phyloP scores from a whole-genome alignment of 2,797 vertebrate species.

The Australoheros facetus region DNA sequence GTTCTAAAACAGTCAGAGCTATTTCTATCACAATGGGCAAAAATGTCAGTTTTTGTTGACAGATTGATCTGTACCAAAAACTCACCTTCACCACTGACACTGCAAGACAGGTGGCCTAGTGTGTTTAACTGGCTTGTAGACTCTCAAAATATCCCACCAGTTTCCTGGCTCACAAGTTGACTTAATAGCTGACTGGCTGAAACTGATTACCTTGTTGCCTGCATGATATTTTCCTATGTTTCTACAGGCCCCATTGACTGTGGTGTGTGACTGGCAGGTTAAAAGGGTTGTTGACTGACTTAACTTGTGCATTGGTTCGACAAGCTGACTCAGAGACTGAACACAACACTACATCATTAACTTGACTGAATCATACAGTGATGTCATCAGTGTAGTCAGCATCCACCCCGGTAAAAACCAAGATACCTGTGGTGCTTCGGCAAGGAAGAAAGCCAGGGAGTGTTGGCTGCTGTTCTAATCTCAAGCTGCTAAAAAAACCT shows the following conservation, averaged over 20 bases:
- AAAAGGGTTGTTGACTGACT: slow-evolving; percentile 40
- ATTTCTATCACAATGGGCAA: background rate
- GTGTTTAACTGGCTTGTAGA: background rate
- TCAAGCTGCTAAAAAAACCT: background rate
- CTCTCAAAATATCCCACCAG: background rate
- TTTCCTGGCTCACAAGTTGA: slow-evolving; percentile 3
- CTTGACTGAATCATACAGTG: slow-evolving; percentile 60
- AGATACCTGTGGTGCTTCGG: slow-evolving; percentile 20
- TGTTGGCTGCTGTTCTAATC: slow-evolving; percentile 11
- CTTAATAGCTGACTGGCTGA: slow-evolving; percentile 12
- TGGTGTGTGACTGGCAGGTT: slow-evolving; percentile 14
- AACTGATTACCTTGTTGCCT: slow-evolving; percentile 5
- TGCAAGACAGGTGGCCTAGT: background rate
- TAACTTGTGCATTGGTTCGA: slow-evolving; percentile 29
- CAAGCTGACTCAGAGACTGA: slow-evolving; percentile 52
- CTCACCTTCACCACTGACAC: slow-evolving; percentile 25
- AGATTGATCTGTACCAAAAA: slow-evolving; percentile 18
- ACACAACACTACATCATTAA: slow-evolving; percentile 49
- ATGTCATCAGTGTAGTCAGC: slow-evolving; percentile 44
- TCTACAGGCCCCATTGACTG: slow-evolving; percentile 5
- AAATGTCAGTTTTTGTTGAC: slow-evolving; percentile 10
- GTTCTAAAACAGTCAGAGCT: background rate
- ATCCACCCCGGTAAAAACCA: slow-evolving; percentile 5
- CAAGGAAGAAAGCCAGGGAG: background rate
- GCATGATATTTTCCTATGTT: background rate